These are phyloP conservation scores for Adoxophyes honmai DNA, from an alignment of 1,140 invertebrate genomes.

Conservation along the genomic window DNA sequence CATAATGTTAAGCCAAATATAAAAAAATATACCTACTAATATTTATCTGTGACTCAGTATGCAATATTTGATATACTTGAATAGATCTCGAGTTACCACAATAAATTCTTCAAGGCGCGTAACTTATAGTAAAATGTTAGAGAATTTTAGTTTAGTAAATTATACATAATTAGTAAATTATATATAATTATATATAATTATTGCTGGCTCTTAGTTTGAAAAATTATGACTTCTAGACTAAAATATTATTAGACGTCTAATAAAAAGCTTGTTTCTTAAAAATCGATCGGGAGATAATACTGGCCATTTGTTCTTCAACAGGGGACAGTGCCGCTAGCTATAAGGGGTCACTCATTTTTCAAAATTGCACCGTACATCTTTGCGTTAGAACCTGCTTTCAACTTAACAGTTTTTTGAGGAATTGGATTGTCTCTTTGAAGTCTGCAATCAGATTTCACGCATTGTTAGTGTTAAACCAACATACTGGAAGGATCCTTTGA, in stretches of 20 bases:
- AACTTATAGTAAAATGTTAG: too few species aligned
- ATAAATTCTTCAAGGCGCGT: too few species aligned
- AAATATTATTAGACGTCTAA: constrained; percentile 7
- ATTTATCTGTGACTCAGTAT: too few species aligned
- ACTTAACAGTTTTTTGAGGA: constrained; percentile 25
- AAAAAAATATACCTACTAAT: too few species aligned
- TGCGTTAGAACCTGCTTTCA: constrained; percentile 22
- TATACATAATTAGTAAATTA: too few species aligned
- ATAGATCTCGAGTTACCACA: too few species aligned
- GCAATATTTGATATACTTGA: too few species aligned
- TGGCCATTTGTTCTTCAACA: constrained; percentile 35
- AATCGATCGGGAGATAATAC: constrained; percentile 34
- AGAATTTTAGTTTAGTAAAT: too few species aligned
- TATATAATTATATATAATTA: too few species aligned
- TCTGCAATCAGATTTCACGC: constrained; percentile 69
- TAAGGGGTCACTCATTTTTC: constrained; percentile 4
- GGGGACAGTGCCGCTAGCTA: constrained; percentile 35
- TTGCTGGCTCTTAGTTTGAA: too few species aligned
- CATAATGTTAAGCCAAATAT: too few species aligned
- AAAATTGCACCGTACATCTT: constrained; percentile 25
- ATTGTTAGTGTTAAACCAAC: constrained; percentile 67
- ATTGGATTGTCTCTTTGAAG: constrained; percentile 62
- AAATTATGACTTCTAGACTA: too few species aligned
- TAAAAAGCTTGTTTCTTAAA: neutral
- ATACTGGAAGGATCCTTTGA: constrained; percentile 64